Percentiles rank a stretch among this genome's conserved stretches.
Evolutionary conservation across 2,113 vertebrate species (phyloP).

Genomic region (Meles meles): DNA sequence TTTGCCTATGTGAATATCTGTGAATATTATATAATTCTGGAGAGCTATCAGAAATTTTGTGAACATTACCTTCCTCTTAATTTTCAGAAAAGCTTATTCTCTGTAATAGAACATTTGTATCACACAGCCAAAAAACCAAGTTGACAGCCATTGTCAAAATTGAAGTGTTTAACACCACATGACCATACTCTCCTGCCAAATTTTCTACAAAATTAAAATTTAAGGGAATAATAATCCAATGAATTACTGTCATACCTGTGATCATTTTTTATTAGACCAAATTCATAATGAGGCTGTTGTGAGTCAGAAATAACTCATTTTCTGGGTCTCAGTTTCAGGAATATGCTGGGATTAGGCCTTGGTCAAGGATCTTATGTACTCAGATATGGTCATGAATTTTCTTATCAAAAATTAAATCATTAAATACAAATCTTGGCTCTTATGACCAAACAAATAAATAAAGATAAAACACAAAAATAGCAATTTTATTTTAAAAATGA

Average conservation of each 20-base stretch:
- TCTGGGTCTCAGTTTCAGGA: not conserved
- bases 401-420: conserved; percentile 43
- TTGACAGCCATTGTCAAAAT: conserved; percentile 18
- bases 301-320: conserved; percentile 24
- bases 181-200: not conserved
- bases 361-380: not conserved
- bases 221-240: conserved; percentile 17
- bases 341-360: not conserved
- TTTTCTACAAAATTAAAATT: conserved; percentile 59
- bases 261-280: conserved; percentile 49
- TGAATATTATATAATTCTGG: not conserved
- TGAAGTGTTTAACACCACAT: not conserved
- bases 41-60: conserved; percentile 23
- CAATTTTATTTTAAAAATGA: not conserved
- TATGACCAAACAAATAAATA: not conserved
- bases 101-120: not conserved
- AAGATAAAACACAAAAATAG: not conserved
- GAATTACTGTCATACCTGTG: not conserved
- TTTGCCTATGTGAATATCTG: not conserved
- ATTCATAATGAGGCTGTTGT: not conserved
- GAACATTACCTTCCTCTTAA: not conserved
- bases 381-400: not conserved
- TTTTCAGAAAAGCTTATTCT: conserved; percentile 16
- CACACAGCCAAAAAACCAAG: not conserved
- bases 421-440: not conserved